Conservation (phyloP, 2,888 invertebrate genomes). For the Sepioteuthis lessoniana region DNA sequence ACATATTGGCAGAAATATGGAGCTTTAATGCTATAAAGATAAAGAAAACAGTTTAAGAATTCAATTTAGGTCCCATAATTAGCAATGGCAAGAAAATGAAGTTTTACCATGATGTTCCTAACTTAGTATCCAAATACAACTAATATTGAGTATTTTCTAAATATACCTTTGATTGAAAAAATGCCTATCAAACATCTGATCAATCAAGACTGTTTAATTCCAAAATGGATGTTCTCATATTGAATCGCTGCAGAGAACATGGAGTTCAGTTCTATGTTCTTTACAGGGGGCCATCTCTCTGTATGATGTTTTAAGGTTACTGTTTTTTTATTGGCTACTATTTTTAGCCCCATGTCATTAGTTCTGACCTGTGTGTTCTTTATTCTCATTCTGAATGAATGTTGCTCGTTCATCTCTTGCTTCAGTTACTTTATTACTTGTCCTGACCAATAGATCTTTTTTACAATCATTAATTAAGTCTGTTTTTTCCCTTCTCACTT, state of each 20-base stretch:
- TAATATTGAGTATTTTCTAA: too few species aligned
- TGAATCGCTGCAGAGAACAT: background rate
- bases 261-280: background rate
- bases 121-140: too few species aligned
- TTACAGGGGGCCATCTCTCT: background rate
- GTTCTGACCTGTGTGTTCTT: background rate
- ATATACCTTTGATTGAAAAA: too few species aligned
- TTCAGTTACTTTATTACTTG: background rate
- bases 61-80: too few species aligned
- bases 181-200: too few species aligned
- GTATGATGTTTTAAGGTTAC: background rate
- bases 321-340: background rate
- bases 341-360: background rate
- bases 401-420: background rate
- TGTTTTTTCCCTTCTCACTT: background rate
- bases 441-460: background rate
- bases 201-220: background rate
- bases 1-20: too few species aligned
- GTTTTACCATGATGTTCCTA: too few species aligned
- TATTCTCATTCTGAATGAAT: background rate
- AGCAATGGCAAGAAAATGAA: too few species aligned
- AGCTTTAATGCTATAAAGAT: too few species aligned
- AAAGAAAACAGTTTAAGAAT: too few species aligned
- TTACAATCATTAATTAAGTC: background rate
- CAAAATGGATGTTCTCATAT: background rate